Conservation (phyloP, 2,888 invertebrate genomes). For the Xylota sylvarum region DNA sequence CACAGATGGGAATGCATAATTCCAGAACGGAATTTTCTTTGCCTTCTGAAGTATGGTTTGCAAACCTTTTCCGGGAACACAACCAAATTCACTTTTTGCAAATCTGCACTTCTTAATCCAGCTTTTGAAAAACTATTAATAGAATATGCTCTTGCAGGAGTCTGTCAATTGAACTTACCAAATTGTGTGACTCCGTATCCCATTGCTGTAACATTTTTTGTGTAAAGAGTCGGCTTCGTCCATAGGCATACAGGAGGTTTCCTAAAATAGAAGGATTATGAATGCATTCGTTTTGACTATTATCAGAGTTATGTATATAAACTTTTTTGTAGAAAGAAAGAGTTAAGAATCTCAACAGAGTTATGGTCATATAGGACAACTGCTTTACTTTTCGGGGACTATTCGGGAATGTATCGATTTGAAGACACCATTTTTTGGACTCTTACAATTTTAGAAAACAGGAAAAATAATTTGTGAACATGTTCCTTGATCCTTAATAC, state of each 20-base stretch:
- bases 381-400: too few relatives aligned
- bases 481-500: too few relatives aligned
- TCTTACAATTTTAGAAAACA: too few relatives aligned
- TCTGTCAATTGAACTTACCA: neutral
- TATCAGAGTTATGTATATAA: too few relatives aligned
- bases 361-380: too few relatives aligned
- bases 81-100: conserved; percentile 23
- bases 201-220: conserved; percentile 27
- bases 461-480: too few relatives aligned
- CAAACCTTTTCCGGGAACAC: conserved; percentile 15
- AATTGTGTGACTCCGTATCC: conserved; percentile 41
- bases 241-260: conserved; percentile 23
- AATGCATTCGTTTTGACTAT: too few relatives aligned
- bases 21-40: conserved; percentile 67
- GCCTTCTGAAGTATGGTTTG: conserved; percentile 17
- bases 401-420: too few relatives aligned
- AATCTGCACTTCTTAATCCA: neutral
- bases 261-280: neutral
- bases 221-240: conserved; percentile 18
- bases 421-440: too few relatives aligned
- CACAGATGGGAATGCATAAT: conserved; percentile 79
- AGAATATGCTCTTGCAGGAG: neutral
- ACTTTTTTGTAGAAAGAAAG: too few relatives aligned
- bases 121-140: neutral
- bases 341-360: too few relatives aligned